Evolutionary conservation across 2,797 vertebrate genomes (phyloP), one percentile per base, ranked within the genome.

Genomic region (Limnodromus scolopaceus): DNA sequence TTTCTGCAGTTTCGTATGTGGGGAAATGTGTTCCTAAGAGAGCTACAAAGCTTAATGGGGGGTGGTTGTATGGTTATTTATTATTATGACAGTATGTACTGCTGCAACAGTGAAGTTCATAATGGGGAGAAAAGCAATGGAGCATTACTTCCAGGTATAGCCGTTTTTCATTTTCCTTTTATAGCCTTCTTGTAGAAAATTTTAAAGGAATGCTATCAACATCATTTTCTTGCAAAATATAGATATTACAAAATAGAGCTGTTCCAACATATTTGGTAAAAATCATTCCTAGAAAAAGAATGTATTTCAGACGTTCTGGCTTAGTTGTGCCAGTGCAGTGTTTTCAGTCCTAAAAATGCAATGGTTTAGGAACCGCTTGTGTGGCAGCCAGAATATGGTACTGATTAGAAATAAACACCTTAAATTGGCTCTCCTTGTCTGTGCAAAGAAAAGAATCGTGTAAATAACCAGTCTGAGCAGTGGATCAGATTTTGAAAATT

Each of bases 111-210:
- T 75, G 79, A 97, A 77, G 32, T 76, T 96, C 39, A 90, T 95
- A 95, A 93, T 86, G 81, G 91, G 88, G n/a, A 83, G 93, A 87
- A 94, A 91, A 97, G 65, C 84, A 78, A 66, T 77, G 84, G 45
- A 92, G 69, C 69, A 34, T 55, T 91, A 49, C 64, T 92, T 97
- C 68, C 57, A 84, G 74, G 90, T 74, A 87, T 28, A 97, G 72
- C 83, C 27, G 83, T 64, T 86, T 84, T 94, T 81, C 85, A 38
- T 84, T 95, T 70, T 94, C 23, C 36, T 81, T 94, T 96, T 88
- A 86, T 85, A 94, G 38, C 25, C 34, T 78, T 87, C 87, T 68
- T 76, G 85, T 90, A 87, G 84, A 91, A 94, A 87, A 86, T 78
- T 83, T 69, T 75, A 88, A 77, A 84, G 80, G 78, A 49, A 78